Conservation (phyloP, 2,888 invertebrate species). For the Drosophila phalerata region DNA sequence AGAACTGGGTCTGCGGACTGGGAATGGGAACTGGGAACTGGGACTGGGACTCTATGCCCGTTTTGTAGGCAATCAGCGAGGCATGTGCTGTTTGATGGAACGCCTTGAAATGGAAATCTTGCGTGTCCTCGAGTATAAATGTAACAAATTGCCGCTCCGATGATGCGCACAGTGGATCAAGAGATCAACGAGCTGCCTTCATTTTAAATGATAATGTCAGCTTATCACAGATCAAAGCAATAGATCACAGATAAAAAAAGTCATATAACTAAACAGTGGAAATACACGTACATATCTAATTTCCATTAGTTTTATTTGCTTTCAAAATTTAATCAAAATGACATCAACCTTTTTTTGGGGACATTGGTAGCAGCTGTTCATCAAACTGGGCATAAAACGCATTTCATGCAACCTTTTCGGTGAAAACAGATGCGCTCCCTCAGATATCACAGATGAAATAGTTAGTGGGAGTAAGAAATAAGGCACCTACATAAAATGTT, state of each 20-base stretch:
- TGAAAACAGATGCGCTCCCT: constrained; percentile 26
- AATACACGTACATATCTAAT: neutral
- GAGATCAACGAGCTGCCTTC: constrained; percentile 21
- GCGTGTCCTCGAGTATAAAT: constrained; percentile 28
- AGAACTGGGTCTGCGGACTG: constrained; percentile 2
- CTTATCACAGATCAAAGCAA: constrained; percentile 32
- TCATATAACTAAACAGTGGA: neutral
- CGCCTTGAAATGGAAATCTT: constrained; percentile 39
- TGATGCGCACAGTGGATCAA: constrained; percentile 37
- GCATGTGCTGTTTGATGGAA: constrained; percentile 39
- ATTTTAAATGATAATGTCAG: neutral
- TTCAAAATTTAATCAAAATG: constrained; percentile 33
- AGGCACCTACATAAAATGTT: constrained; percentile 18
- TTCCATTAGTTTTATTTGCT: neutral
- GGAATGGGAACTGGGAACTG: constrained; percentile 12
- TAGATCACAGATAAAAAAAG: constrained; percentile 9
- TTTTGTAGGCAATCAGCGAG: constrained; percentile 52
- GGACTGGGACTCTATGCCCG: constrained; percentile 15
- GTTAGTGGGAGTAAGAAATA: too few relatives aligned
- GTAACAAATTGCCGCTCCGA: constrained; percentile 32
- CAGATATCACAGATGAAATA: constrained; percentile 2
- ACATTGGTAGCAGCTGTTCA: constrained; percentile 22
- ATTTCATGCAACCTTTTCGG: constrained; percentile 58
- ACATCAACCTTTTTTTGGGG: constrained; percentile 27
- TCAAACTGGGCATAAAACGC: constrained; percentile 41